phyloP scores from a whole-genome alignment of 2,888 invertebrate genomes.

The Tromatobia lineatoria region DNA sequence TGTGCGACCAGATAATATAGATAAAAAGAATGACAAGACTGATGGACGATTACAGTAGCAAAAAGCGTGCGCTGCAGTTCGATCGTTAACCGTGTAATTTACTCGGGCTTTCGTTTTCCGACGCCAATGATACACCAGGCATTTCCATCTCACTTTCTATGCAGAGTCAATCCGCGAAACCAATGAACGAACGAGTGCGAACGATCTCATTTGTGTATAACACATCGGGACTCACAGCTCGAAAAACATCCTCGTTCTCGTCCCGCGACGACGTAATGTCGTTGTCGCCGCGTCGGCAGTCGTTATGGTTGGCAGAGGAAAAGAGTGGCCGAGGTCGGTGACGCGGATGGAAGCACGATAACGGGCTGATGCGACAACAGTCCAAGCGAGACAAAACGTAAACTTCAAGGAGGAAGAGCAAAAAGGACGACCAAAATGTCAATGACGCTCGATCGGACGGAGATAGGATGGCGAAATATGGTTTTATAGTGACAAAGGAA shows the following conservation, averaged over 20 bases:
- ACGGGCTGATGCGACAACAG: neutral
- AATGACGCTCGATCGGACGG: neutral
- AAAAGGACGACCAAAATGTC: neutral
- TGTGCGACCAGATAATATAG: neutral
- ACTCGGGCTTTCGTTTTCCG: neutral
- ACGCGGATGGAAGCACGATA: constrained; percentile 14
- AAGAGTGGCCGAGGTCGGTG: constrained; percentile 24
- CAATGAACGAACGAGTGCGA: neutral
- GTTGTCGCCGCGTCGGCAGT: constrained; percentile 45
- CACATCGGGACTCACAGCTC: constrained; percentile 37
- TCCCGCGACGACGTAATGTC: constrained; percentile 12
- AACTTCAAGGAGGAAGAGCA: neutral
- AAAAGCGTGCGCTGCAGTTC: constrained; percentile 10
- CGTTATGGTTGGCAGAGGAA: constrained; percentile 7
- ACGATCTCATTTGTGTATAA: neutral
- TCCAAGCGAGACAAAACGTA: neutral
- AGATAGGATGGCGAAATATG: neutral
- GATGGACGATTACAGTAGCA: constrained; percentile 3
- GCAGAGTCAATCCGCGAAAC: neutral
- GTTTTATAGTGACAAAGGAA: neutral
- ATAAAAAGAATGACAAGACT: neutral
- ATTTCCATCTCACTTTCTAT: neutral
- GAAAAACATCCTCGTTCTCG: constrained; percentile 47
- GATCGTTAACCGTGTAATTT: constrained; percentile 33
- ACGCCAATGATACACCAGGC: neutral